Percentiles rank a stretch among this genome's conserved stretches.
phyloP scores from a whole-genome alignment of 2,113 vertebrate species.

The Cebidichthys violaceus region DNA sequence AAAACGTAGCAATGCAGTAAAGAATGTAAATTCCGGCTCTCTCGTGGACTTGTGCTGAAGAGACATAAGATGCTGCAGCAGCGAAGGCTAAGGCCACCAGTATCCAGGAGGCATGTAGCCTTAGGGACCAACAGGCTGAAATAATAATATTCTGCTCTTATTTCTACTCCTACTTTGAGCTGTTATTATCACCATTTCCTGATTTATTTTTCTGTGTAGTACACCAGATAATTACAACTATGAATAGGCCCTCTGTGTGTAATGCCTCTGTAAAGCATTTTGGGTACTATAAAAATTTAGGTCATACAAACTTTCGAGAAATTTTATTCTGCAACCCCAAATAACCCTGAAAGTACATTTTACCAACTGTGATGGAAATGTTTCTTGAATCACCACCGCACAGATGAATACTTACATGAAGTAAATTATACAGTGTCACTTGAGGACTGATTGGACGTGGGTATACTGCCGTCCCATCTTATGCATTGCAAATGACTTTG shows the following conservation, averaged over 20 bases:
- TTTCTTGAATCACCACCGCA: background rate
- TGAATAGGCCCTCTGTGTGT: background rate
- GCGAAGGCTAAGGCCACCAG: conserved; percentile 10
- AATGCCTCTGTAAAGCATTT: background rate
- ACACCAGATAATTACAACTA: no score
- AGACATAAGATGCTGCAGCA: conserved; percentile 38
- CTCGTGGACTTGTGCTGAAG: conserved; percentile 11
- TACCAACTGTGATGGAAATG: conserved; percentile 5
- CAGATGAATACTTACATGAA: background rate
- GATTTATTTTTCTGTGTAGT: background rate
- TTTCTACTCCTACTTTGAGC: conserved; percentile 6
- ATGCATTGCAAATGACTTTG: conserved; percentile 71
- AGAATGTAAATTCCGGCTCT: conserved; percentile 34
- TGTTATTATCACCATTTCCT: background rate
- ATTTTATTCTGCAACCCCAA: conserved; percentile 8
- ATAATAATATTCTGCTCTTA: conserved; percentile 37
- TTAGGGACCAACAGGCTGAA: conserved; percentile 21
- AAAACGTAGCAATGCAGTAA: background rate
- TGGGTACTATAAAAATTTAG: background rate
- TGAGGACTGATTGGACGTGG: conserved; percentile 50
- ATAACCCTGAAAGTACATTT: conserved; percentile 25
- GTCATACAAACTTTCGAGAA: conserved; percentile 21
- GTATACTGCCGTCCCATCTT: conserved; percentile 39
- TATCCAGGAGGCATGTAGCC: conserved; percentile 22
- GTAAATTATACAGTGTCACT: conserved; percentile 35